Base-by-base conservation (phyloP, 1,140 invertebrate genomes). In the Hypsibius dujardini region DNA sequence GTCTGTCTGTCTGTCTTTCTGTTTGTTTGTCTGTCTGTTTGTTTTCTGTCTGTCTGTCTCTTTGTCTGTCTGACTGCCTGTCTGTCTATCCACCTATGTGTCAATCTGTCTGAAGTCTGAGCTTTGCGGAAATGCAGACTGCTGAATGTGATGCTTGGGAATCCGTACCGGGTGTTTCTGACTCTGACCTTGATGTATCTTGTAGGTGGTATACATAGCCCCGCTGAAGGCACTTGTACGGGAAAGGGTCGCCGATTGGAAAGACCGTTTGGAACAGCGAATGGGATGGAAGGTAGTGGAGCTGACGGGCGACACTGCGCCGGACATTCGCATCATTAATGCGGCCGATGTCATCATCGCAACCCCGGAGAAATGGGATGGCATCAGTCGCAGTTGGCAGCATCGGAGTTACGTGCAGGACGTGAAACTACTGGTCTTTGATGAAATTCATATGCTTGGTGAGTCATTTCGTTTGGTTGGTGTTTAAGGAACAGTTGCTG, bases 351-450 rank as follows among this genome's bases (percentile, higher is more conserved):
- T 99, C 1, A 97, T 99, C 47, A 91, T 99, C 0, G 98, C 95
- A 1, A 99, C 95, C 0, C 95, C 95, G 0, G 95, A 99, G 81
- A 98, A 98, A 80, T 98, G 95, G 95, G 95, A 98, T 79, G 95
- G 94, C 73, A 91, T 98, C 71, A 95, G 91, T 79, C 84, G 95
- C 74, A 92, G 90, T 72, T 98, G 94, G 93, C 93, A 97, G 76
- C 95, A 90, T 0, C 84, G 95, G 74, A 88, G 87, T 79, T 99
- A 98, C 77, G 95, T 99, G 1, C 87, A 84, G 74, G 77, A 92
- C 76, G 95, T 99, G 0, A 87, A 88, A 0, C 81, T 99, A 0
- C 90, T 99, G 72, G 86, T 98, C 46, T 97, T 98, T 75, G 95
- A 99, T 80, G 95, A 99, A 81, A 98, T 99, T 75, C 95, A 99